Base-by-base conservation (phyloP, 2,113 vertebrate species). In the Pandion haliaetus region DNA sequence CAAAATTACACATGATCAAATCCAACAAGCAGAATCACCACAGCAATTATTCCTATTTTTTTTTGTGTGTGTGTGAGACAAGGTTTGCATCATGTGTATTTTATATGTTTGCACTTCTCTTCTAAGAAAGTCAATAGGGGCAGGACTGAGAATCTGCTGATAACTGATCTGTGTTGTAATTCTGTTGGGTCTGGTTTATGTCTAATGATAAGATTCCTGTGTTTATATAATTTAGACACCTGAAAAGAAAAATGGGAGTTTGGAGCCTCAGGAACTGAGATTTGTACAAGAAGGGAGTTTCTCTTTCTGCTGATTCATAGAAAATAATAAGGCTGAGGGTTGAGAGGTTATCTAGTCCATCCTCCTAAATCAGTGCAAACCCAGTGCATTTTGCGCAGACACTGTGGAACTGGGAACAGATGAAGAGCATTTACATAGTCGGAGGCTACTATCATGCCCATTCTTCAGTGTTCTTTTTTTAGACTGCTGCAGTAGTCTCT, bases 271-370 rank as follows among this genome's bases (percentile, higher is more conserved):
- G 55, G 61, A 95, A 88, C 55, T 2, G 42, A 94, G 86, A 89
- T 90, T 90, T 91, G 59, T 58, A 73, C 32, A 57, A 94, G 86
- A 83, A 93, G 83, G 92, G 90, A 93, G 91, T 93, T 96, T 95
- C 47, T 96, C 67, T 88, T 94, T 93, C 89, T 94, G 71, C 74
- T 96, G 89, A 87, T 89, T 95, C 92, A 63, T 40, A 83, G 63
- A 92, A 96, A 96, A 90, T 92, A 93, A 92, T 82, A 94, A 92
- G 62, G 17, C 62, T 95, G 71, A 61, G 62, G 66, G 95, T 45
- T 94, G 62, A 88, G 79, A 92, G 96, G 95, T 96, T 96, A 96
- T 96, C 96, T 93, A n/a, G 44, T 45, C 66, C 32, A 93, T 73
- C 66, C 95, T 93, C 70, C 78, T 96, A 90, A 93, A 90, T 94